A percentile compares a stretch with the other conserved stretches of the same genome.
Evolutionary conservation across 2,888 invertebrate genomes (phyloP).

Genomic region (Agrilus biguttatus): DNA sequence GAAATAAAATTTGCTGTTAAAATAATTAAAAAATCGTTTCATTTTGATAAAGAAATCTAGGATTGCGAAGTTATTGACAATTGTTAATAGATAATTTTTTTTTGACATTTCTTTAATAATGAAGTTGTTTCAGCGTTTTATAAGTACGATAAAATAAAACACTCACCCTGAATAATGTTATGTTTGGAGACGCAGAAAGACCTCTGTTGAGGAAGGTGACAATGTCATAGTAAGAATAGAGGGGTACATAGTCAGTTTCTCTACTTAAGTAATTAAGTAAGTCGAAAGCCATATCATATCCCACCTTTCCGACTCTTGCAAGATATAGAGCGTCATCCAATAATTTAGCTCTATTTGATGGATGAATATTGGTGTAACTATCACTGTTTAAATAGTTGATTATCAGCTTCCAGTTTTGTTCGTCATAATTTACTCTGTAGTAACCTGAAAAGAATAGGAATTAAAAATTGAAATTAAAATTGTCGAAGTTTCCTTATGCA

Average conservation of each 20-base stretch:
- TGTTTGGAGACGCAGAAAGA: neutral
- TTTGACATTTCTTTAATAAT: no score
- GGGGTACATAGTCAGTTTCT: conserved; percentile 48
- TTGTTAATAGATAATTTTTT: no score
- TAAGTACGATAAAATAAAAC: no score
- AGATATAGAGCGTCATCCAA: conserved; percentile 35
- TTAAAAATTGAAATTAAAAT: no score
- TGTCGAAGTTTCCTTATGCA: no score
- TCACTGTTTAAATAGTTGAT: conserved; percentile 23
- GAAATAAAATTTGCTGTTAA: no score
- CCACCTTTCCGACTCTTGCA: conserved; percentile 42
- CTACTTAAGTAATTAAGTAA: conserved; percentile 41
- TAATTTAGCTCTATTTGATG: conserved; percentile 39
- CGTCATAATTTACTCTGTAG: conserved; percentile 29
- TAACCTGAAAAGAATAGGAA: conserved; percentile 18
- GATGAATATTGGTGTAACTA: conserved; percentile 35
- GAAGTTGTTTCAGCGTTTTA: no score
- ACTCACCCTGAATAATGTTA: neutral
- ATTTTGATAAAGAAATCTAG: no score
- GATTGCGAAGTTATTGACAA: no score
- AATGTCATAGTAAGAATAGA: conserved; percentile 16
- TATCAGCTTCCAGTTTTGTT: conserved; percentile 31
- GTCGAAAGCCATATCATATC: conserved; percentile 37
- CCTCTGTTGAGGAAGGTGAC: neutral
- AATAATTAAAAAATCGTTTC: no score